Evolutionary conservation across 2,113 vertebrate species (phyloP), one percentile per base, ranked within the genome.

Genomic region (Camarhynchus parvulus): DNA sequence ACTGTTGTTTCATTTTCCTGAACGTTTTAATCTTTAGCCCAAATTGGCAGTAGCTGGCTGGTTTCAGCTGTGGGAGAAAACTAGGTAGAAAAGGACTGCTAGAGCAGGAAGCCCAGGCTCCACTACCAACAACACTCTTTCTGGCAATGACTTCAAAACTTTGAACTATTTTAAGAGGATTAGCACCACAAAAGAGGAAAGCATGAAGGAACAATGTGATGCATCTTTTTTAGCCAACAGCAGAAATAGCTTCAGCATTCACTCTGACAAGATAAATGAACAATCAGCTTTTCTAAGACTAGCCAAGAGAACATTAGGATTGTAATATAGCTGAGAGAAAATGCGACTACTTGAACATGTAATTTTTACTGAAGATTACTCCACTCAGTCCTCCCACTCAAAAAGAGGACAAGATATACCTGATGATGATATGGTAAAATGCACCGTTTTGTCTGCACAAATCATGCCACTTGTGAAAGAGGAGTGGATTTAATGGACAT

Each of bases 101-200:
- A 77, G 33, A 83, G 42, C 24, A 90, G 88, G 56, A 94, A 86
- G 67, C 55, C 52, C 33, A 86, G 68, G 35, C 89, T 88, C 30
- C 47, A 16, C 23, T 83, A 58, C 55, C 19, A 11, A 42, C 55
- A 93, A 30, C 58, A 50, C 25, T 81, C 31, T 56, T 89, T 81
- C 78, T 94, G 86, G 68, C 79, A 92, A 39, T 0, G 1, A 86
- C 28, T 92, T 73, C 86, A 90, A 92, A 80, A 93, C 75, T 70
- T n/a, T n/a, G 83, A 96, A 89, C 72, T 96, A 94, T 96, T 96
- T 96, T 94, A 93, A 90, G 91, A 81, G 39, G 72, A 96, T 92
- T 93, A 94, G 68, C 91, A 92, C 76, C 46, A 62, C 76, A 81
- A 63, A 94, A 95, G 79, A 93, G 85, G 88, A 91, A 95, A 90